These are phyloP conservation scores for Eupithecia pulchellata DNA, from an alignment of 2,888 invertebrate genomes.

Conservation along the genomic window DNA sequence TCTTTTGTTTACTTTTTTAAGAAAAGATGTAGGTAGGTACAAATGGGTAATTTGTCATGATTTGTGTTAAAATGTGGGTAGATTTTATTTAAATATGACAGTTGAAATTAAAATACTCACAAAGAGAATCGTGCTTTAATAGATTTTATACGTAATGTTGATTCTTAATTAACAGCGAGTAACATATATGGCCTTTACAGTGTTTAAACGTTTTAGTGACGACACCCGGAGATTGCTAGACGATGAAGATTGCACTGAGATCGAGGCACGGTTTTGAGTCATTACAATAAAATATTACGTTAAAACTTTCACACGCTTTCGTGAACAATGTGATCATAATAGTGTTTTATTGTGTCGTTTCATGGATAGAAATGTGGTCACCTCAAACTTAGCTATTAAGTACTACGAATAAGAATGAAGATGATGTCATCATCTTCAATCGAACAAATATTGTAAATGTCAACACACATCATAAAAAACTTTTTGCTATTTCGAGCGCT, in stretches of 20 bases:
- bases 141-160: slow-evolving; percentile 27
- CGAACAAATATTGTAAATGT: background rate
- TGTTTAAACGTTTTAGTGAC: slow-evolving; percentile 39
- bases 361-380: background rate
- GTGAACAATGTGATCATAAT: background rate
- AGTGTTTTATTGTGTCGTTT: slow-evolving; percentile 4
- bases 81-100: background rate
- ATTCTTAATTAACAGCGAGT: slow-evolving; percentile 25
- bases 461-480: background rate
- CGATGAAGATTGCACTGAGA: slow-evolving; percentile 33
- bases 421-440: slow-evolving; percentile 9
- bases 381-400: background rate
- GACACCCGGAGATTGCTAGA: slow-evolving; percentile 37
- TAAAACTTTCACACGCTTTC: slow-evolving; percentile 13
- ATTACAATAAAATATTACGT: background rate
- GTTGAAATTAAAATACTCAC: background rate
- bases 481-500: background rate
- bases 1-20: background rate
- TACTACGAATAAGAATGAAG: background rate
- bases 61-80: background rate
- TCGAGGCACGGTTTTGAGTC: slow-evolving; percentile 34
- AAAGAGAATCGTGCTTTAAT: background rate
- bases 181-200: slow-evolving; percentile 37
- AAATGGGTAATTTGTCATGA: background rate
- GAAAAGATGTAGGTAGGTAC: background rate